These are phyloP conservation scores for Abrostola tripartita DNA, from an alignment of 2,888 invertebrate species.

Conservation along the genomic window DNA sequence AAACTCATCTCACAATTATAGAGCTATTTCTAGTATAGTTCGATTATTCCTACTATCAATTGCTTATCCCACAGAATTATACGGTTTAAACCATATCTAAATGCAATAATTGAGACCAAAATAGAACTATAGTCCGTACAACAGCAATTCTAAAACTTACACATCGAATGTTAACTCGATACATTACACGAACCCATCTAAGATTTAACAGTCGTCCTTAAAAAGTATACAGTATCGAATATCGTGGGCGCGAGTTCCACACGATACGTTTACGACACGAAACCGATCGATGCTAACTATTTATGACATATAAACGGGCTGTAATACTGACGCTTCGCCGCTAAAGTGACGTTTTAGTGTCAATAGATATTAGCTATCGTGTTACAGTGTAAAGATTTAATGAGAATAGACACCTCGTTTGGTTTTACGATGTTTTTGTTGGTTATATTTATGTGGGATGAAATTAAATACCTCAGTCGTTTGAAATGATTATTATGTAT, in stretches of 20 bases:
- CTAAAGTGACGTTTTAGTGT: slow-evolving; percentile 51
- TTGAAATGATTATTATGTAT: slow-evolving; percentile 3
- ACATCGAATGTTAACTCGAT: background rate
- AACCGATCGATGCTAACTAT: slow-evolving; percentile 56
- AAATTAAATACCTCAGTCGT: slow-evolving; percentile 24
- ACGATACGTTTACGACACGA: slow-evolving; percentile 52
- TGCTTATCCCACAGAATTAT: no score
- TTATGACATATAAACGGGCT: slow-evolving; percentile 59
- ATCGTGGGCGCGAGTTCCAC: slow-evolving; percentile 32
- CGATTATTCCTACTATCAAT: no score
- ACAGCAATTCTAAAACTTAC: background rate
- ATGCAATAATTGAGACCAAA: no score
- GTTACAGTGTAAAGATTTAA: slow-evolving; percentile 51
- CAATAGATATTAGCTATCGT: slow-evolving; percentile 52
- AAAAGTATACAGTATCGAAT: slow-evolving; percentile 25
- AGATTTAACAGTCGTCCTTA: slow-evolving; percentile 37
- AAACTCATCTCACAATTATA: no score
- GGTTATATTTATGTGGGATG: slow-evolving; percentile 28
- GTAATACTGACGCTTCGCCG: slow-evolving; percentile 51
- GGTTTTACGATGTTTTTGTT: slow-evolving; percentile 35
- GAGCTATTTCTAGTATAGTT: no score
- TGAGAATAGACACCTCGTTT: slow-evolving; percentile 41
- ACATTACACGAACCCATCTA: slow-evolving; percentile 3
- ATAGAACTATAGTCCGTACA: no score
- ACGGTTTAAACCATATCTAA: no score